Conservation (phyloP, 2,113 vertebrate genomes). For the Sander lucioperca region DNA sequence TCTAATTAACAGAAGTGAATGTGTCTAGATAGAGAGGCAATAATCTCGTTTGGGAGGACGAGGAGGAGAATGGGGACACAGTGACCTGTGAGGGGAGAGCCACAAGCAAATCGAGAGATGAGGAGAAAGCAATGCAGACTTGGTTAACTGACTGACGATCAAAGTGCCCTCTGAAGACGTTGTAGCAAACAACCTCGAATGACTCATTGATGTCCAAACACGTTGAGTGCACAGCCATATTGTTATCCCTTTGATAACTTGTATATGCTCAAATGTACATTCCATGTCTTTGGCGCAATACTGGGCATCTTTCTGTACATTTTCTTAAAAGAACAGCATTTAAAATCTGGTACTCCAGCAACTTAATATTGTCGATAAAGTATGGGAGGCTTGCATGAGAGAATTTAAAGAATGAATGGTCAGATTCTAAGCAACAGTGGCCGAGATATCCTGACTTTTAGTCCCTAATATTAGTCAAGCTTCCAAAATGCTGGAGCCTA, state of each 20-base stretch:
- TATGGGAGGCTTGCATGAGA: neutral
- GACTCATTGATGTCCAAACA: slow-evolving; percentile 39
- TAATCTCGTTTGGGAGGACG: slow-evolving; percentile 79
- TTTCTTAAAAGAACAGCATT: neutral
- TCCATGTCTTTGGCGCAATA: neutral
- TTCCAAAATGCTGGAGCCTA: neutral
- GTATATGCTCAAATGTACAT: neutral
- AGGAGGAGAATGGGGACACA: slow-evolving; percentile 63
- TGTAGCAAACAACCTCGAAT: slow-evolving; percentile 48
- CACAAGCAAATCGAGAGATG: slow-evolving; percentile 29
- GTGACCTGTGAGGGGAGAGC: slow-evolving; percentile 50
- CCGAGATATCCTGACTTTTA: neutral
- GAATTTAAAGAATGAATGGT: neutral
- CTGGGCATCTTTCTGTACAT: neutral
- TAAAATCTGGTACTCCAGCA: neutral
- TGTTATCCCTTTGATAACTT: neutral
- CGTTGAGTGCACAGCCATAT: slow-evolving; percentile 5
- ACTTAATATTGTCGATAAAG: neutral
- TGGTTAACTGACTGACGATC: slow-evolving; percentile 46
- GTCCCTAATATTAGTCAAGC: neutral
- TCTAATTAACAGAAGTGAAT: slow-evolving; percentile 80
- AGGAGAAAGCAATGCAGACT: slow-evolving; percentile 42
- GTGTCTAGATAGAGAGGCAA: slow-evolving; percentile 66
- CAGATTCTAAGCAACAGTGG: neutral
- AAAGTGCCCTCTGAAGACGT: slow-evolving; percentile 35